phyloP scores from a whole-genome alignment of 2,888 invertebrate genomes.

The Stramonita haemastoma region DNA sequence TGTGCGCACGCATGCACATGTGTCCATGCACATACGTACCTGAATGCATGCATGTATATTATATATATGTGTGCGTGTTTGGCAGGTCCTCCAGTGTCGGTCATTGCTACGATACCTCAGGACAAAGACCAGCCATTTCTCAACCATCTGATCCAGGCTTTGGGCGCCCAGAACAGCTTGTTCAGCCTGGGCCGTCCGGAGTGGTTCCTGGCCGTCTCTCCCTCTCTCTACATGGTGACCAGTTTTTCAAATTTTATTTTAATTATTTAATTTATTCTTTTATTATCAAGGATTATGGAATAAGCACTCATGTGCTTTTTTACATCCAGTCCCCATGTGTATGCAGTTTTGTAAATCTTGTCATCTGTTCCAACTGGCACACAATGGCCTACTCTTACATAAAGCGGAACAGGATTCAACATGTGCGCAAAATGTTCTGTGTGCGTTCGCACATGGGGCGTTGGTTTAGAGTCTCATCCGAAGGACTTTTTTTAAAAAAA shows the following conservation, averaged over 20 bases:
- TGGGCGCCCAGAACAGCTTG: background rate
- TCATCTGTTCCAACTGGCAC: too few relatives aligned
- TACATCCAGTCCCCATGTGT: too few relatives aligned
- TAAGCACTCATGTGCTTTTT: too few relatives aligned
- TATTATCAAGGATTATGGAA: too few relatives aligned
- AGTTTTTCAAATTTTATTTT: background rate
- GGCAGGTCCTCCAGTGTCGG: slow-evolving; percentile 29
- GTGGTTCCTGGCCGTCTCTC: slow-evolving; percentile 31
- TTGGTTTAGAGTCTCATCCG: too few relatives aligned
- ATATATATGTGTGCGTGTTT: background rate
- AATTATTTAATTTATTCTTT: background rate
- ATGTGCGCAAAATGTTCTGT: too few relatives aligned
- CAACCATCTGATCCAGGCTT: background rate
- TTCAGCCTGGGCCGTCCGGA: slow-evolving; percentile 28
- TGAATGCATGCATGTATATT: background rate
- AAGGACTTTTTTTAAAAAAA: too few relatives aligned
- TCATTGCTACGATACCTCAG: background rate
- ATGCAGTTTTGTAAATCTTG: too few relatives aligned
- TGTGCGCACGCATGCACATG: too few relatives aligned
- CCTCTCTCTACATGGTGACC: background rate
- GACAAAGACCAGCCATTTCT: background rate
- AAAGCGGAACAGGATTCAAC: too few relatives aligned
- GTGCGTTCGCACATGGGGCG: too few relatives aligned
- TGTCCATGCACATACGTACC: background rate
- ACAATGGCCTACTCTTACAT: too few relatives aligned